phyloP scores from a whole-genome alignment of 2,888 invertebrate genomes.

The Hypsopygia costalis region DNA sequence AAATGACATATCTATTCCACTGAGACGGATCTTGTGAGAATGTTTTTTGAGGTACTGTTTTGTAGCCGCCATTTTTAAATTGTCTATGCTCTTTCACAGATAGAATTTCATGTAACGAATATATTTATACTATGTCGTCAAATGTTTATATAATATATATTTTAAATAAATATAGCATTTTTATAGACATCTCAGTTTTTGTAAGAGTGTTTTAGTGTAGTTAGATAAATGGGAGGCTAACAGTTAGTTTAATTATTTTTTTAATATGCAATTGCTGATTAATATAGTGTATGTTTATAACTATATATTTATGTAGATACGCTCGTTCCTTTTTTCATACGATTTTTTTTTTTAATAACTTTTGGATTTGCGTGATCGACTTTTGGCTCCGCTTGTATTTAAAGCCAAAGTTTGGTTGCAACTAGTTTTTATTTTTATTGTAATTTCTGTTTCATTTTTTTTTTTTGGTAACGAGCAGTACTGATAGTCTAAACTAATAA shows the following conservation, averaged over 20 bases:
- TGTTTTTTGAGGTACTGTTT: not conserved
- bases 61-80: constrained; percentile 11
- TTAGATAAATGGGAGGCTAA: constrained; percentile 30
- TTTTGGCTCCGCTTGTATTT: constrained; percentile 1
- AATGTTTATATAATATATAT: constrained; percentile 27
- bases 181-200: constrained; percentile 27
- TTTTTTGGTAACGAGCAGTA: constrained; percentile 44
- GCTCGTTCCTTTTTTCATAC: constrained; percentile 42
- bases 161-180: constrained; percentile 30
- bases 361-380: not conserved
- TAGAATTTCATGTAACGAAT: constrained; percentile 19
- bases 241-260: constrained; percentile 41
- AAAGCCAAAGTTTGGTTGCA: constrained; percentile 8
- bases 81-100: constrained; percentile 14
- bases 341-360: not conserved
- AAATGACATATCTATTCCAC: constrained; percentile 3
- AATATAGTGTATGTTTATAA: constrained; percentile 15
- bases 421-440: constrained; percentile 14
- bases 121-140: constrained; percentile 25
- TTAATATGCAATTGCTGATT: constrained; percentile 24
- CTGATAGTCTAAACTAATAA: constrained; percentile 31
- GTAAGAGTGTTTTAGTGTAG: constrained; percentile 23
- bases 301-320: constrained; percentile 32
- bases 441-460: constrained; percentile 13
- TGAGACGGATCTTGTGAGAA: not conserved